Percentiles rank a stretch among this genome's conserved stretches.
phyloP scores from a whole-genome alignment of 2,888 invertebrate genomes.

The Eupsilia transversa region DNA sequence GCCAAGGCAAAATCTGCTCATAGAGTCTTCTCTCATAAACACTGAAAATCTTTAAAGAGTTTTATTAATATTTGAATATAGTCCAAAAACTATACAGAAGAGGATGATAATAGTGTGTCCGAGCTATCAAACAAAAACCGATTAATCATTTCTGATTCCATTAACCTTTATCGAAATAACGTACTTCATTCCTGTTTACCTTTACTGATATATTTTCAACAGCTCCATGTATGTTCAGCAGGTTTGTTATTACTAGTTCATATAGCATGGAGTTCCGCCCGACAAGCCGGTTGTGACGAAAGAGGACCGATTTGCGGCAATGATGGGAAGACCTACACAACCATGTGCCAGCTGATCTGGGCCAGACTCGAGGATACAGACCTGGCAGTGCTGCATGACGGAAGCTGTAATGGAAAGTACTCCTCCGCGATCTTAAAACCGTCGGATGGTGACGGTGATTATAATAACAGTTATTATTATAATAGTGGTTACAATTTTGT shows the following conservation, averaged over 20 bases:
- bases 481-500: conserved; percentile 5
- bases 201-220: conserved; percentile 6
- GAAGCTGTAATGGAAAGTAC: conserved; percentile 40
- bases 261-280: conserved; percentile 33
- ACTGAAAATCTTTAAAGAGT: neutral
- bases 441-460: conserved; percentile 14
- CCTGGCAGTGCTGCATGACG: conserved; percentile 59
- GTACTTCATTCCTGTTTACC: neutral
- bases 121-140: neutral
- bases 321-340: conserved; percentile 71
- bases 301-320: conserved; percentile 68
- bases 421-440: accelerated
- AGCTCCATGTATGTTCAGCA: conserved; percentile 12
- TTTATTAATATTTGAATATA: neutral
- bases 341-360: conserved; percentile 63
- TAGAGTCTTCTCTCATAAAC: too few relatives aligned
- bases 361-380: conserved; percentile 56
- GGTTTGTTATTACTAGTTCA: conserved; percentile 40
- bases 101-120: neutral
- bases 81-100: neutral
- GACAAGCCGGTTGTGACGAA: conserved; percentile 6
- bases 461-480: conserved; percentile 20
- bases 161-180: neutral
- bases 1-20: neutral
- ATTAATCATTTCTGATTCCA: neutral